These are phyloP conservation scores for Meteorus cinctellus DNA, from an alignment of 2,888 invertebrate genomes.

Conservation along the genomic window DNA sequence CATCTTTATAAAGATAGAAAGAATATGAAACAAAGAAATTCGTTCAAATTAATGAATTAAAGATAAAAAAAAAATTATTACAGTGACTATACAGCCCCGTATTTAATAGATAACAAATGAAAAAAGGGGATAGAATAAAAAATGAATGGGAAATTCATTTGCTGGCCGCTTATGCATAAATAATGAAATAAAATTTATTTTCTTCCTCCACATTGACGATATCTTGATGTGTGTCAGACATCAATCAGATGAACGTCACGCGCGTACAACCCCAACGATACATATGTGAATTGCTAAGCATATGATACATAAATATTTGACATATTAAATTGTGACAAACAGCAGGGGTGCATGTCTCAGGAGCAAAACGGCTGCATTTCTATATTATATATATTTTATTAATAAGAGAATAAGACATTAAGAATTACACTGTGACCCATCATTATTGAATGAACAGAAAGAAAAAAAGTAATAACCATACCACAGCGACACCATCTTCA, in stretches of 20 bases:
- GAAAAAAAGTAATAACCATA: neutral
- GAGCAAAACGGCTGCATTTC: conserved; percentile 65
- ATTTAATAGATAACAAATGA: conserved; percentile 12
- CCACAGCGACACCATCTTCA: neutral
- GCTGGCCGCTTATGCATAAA: neutral
- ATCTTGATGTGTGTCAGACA: neutral
- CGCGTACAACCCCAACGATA: conserved; percentile 55
- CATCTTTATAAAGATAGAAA: conserved; percentile 13
- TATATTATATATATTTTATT: conserved; percentile 70
- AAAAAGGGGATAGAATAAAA: conserved; percentile 20
- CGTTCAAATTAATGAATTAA: neutral
- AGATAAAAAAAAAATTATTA: neutral
- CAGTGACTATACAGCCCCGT: neutral
- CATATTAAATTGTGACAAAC: conserved; percentile 65
- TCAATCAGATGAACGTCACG: conserved; percentile 32
- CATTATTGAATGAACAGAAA: conserved; percentile 43
- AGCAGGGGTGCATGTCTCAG: conserved; percentile 60
- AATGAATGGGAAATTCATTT: conserved; percentile 14
- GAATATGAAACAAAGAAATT: neutral
- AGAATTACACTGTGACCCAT: conserved; percentile 55
- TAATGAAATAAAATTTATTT: conserved; percentile 4
- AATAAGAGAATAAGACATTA: conserved; percentile 62
- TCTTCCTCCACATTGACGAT: neutral
- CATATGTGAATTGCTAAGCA: conserved; percentile 50
- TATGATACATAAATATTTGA: conserved; percentile 64